Conservation (phyloP, 2,797 vertebrate genomes). For the Pipistrellus kuhlii region DNA sequence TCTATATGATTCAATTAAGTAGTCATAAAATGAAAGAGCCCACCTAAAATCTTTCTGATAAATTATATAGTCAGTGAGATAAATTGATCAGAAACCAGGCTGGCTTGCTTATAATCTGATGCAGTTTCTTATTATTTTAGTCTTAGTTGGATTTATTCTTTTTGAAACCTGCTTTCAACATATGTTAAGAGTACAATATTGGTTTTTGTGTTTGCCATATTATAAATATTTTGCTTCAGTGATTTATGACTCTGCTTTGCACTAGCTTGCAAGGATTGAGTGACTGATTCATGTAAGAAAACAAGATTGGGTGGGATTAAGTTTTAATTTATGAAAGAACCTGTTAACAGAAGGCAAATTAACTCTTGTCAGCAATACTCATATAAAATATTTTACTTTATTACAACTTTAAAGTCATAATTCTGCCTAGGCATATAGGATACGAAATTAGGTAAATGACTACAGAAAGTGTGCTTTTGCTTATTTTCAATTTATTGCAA, state of each 20-base stretch:
- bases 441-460: neutral
- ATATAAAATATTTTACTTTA: slow-evolving; percentile 52
- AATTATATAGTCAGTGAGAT: slow-evolving; percentile 1
- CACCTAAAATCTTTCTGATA: neutral
- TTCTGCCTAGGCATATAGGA: neutral
- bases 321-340: slow-evolving; percentile 67
- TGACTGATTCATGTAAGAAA: slow-evolving; percentile 14
- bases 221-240: slow-evolving; percentile 30
- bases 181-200: neutral
- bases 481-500: slow-evolving; percentile 4
- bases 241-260: neutral
- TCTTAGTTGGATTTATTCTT: neutral
- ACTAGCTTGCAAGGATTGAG: neutral
- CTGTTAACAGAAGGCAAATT: slow-evolving; percentile 26
- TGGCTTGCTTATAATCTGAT: slow-evolving; percentile 21
- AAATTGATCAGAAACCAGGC: slow-evolving; percentile 45
- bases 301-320: slow-evolving; percentile 46
- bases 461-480: neutral
- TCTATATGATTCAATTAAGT: neutral
- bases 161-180: slow-evolving; percentile 40
- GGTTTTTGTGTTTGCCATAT: slow-evolving; percentile 53
- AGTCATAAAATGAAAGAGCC: neutral
- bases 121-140: neutral
- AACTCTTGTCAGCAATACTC: neutral
- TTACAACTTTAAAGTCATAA: slow-evolving; percentile 23